phyloP scores from a whole-genome alignment of 2,797 vertebrate genomes.

The Hydrolagus colliei region DNA sequence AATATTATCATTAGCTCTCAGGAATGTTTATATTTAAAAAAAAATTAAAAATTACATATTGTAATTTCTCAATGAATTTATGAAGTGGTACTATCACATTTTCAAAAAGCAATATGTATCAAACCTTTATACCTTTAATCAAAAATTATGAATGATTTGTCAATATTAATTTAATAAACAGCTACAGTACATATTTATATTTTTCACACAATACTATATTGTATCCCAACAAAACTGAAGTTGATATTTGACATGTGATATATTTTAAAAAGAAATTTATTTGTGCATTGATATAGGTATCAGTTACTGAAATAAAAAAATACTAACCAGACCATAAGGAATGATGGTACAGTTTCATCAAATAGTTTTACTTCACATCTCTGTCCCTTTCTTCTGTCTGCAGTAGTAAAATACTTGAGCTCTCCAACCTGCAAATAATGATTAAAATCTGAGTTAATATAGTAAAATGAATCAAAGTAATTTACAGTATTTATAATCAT shows the following conservation, averaged over 20 bases:
- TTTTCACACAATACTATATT: too few relatives aligned
- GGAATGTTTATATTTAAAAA: too few relatives aligned
- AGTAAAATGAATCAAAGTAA: neutral
- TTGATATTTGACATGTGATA: too few relatives aligned
- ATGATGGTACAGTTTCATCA: constrained; percentile 79
- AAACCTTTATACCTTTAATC: too few relatives aligned
- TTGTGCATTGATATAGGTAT: constrained; percentile 42
- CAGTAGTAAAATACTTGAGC: constrained; percentile 75
- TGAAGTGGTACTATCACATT: too few relatives aligned
- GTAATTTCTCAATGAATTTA: too few relatives aligned
- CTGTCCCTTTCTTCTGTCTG: constrained; percentile 83
- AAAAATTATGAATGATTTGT: neutral
- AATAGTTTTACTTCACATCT: constrained; percentile 86
- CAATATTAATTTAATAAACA: neutral
- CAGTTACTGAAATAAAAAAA: constrained; percentile 37
- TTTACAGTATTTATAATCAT: too few relatives aligned
- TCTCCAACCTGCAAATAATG: constrained; percentile 67
- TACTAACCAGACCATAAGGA: constrained; percentile 78
- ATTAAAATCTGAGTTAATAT: neutral
- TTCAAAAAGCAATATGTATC: too few relatives aligned
- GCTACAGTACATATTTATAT: neutral
- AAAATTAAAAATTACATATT: too few relatives aligned
- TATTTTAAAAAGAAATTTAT: neutral
- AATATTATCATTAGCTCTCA: constrained; percentile 12
- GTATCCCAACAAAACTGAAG: too few relatives aligned